phyloP scores from a whole-genome alignment of 2,113 vertebrate genomes.

The Vanacampus margaritifer region DNA sequence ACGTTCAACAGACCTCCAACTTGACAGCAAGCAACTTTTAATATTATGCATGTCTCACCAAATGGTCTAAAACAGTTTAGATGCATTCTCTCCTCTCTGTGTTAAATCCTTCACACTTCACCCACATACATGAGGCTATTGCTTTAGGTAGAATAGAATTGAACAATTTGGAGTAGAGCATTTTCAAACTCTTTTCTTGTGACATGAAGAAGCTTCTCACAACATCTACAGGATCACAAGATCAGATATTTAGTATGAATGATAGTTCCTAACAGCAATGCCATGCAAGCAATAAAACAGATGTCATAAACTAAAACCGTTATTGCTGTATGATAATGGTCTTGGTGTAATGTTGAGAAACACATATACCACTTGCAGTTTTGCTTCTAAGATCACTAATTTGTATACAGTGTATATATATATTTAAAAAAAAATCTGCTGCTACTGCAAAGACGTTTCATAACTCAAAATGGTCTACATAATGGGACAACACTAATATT shows the following conservation, averaged over 20 bases:
- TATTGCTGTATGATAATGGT: neutral
- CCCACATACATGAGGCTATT: neutral
- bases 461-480: neutral
- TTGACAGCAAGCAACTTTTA: neutral
- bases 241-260: neutral
- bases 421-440: neutral
- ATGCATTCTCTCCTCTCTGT: slow-evolving; percentile 9
- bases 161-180: slow-evolving; percentile 11
- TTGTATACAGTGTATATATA: too few species aligned
- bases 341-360: neutral
- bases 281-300: neutral
- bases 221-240: slow-evolving; percentile 1
- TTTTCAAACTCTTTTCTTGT: slow-evolving; percentile 15
- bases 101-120: slow-evolving; percentile 3
- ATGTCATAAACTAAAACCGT: slow-evolving; percentile 2
- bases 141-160: slow-evolving; percentile 16
- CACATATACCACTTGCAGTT: neutral
- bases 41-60: neutral
- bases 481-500: neutral
- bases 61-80: slow-evolving; percentile 5
- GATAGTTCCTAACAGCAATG: neutral
- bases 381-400: neutral
- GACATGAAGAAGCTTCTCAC: neutral
- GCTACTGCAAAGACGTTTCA: neutral
- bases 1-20: slow-evolving; percentile 3